Percentiles rank a stretch among this genome's conserved stretches.
Evolutionary conservation across 2,797 vertebrate genomes (phyloP).

Genomic region (Malurus leucopterus): DNA sequence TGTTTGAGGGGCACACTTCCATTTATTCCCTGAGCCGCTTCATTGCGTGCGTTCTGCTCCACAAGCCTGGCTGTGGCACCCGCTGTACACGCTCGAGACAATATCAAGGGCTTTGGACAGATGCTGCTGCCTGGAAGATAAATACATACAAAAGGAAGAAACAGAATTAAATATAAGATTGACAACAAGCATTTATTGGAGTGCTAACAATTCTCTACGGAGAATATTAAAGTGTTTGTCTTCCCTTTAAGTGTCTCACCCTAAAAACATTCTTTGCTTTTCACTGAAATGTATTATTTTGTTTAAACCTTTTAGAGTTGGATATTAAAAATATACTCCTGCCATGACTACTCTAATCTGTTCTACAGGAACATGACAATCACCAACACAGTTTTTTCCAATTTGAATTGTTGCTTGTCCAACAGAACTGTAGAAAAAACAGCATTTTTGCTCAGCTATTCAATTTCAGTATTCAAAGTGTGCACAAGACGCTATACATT

Average conservation of each 20-base stretch:
- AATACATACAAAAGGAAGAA: neutral
- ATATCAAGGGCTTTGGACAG: slow-evolving; percentile 60
- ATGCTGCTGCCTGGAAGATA: slow-evolving; percentile 63
- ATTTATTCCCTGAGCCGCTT: slow-evolving; percentile 77
- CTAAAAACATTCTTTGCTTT: neutral
- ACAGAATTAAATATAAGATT: neutral
- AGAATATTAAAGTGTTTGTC: neutral
- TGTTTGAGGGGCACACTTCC: slow-evolving; percentile 67
- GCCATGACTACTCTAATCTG: neutral
- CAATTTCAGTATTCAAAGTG: neutral
- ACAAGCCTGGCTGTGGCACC: slow-evolving; percentile 35
- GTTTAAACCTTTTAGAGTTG: neutral
- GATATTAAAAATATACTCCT: neutral
- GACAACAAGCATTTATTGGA: neutral
- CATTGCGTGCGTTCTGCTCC: slow-evolving; percentile 49
- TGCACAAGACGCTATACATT: neutral
- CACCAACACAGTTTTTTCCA: neutral
- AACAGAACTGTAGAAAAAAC: neutral
- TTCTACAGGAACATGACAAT: neutral
- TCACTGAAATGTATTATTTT: neutral
- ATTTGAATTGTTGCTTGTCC: neutral
- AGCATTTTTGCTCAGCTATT: neutral
- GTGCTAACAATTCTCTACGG: neutral
- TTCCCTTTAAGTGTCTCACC: neutral
- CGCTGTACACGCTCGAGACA: slow-evolving; percentile 5